Evolutionary conservation across 2,797 vertebrate species (phyloP).

Genomic region (Alcedo atthis): DNA sequence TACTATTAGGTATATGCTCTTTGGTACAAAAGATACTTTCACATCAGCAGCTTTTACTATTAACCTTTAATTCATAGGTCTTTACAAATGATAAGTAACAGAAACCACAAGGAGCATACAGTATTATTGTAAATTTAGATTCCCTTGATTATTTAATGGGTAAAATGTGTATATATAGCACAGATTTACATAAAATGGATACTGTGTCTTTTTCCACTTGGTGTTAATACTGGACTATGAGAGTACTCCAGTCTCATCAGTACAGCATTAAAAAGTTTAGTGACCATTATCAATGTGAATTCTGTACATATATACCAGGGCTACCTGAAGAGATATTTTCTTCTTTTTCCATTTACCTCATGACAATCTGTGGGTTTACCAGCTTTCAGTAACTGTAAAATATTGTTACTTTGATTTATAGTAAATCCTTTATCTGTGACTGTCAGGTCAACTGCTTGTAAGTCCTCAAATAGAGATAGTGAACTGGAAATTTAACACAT

Average conservation of each 20-base stretch:
- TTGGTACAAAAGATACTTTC: not conserved
- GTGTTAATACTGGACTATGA: not conserved
- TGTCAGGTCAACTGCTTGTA: not conserved
- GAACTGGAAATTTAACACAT: not conserved
- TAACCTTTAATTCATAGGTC: not conserved
- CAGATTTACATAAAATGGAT: not conserved
- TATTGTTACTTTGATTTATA: not conserved
- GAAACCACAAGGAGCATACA: not conserved
- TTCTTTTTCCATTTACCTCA: not conserved
- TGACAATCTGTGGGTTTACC: not conserved
- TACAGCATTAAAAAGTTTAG: not conserved
- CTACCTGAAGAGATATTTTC: not conserved
- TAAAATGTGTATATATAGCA: not conserved
- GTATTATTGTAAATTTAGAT: not conserved
- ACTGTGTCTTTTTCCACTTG: not conserved
- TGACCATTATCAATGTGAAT: not conserved
- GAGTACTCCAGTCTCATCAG: not conserved
- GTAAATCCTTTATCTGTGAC: not conserved
- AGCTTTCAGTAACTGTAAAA: not conserved
- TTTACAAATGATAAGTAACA: not conserved
- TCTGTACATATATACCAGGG: not conserved
- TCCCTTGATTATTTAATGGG: not conserved
- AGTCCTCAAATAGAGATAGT: not conserved
- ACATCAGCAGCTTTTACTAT: not conserved
- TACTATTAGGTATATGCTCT: not conserved